phyloP scores from a whole-genome alignment of 2,113 vertebrate genomes.

The Crotalus helleri region DNA sequence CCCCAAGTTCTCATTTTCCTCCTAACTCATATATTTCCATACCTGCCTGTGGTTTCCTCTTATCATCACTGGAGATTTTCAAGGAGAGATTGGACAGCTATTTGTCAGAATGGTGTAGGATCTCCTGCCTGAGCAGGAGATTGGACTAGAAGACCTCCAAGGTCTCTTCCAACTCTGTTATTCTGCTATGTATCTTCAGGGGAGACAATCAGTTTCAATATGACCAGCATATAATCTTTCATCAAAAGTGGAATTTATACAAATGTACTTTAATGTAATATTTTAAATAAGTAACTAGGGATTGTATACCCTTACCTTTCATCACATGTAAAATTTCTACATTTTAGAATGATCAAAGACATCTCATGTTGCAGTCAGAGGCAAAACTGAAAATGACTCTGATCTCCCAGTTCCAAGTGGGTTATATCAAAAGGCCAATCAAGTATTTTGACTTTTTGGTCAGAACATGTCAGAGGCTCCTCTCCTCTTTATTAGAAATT shows the following conservation, averaged over 20 bases:
- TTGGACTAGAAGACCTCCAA: neutral
- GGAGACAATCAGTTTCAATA: neutral
- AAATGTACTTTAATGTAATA: neutral
- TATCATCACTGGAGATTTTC: neutral
- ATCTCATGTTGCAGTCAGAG: neutral
- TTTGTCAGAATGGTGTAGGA: neutral
- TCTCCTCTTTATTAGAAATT: neutral
- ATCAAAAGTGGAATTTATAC: neutral
- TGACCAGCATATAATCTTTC: neutral
- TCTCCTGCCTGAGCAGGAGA: neutral
- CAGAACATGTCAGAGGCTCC: neutral
- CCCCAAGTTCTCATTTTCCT: neutral
- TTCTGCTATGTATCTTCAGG: neutral
- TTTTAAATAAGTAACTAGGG: neutral
- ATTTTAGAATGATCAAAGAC: neutral
- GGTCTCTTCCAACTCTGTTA: neutral
- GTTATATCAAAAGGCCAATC: neutral
- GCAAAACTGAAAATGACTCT: neutral
- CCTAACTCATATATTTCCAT: neutral
- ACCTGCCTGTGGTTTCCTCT: neutral
- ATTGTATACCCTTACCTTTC: neutral
- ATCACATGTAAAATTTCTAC: neutral
- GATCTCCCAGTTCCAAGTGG: neutral
- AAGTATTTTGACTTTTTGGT: neutral
- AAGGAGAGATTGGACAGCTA: neutral